Evolutionary conservation across 37 sponge, comb jelly and placozoan genomes (phyloP), one percentile per base, ranked within the genome.

Genomic region (Haliclona indistincta): DNA sequence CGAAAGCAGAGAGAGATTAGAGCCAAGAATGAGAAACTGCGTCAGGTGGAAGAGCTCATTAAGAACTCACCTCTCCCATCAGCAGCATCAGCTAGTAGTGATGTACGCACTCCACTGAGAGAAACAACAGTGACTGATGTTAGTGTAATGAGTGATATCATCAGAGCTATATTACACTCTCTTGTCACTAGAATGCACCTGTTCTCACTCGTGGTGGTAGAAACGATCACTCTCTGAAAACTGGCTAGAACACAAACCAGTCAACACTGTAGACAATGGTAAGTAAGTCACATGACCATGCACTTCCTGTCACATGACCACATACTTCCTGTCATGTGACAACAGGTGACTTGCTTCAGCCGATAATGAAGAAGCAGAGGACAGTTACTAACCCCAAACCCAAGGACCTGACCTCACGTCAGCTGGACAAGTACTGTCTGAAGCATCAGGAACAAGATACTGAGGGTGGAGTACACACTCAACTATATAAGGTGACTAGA

Each of bases 191-290:
- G 39, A 56, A 30, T 10, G 33, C 25, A 15, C 40, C 78, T 51
- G 37, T 54, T 25, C 63, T 32, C 6, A 47, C 38, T n/a, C 65
- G 41, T 22, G 40, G 43, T 32, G 76, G 76, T 73, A 78, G 95
- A 10, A 95, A 66, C 81, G 95, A 13, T 87, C 91, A 20, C 26
- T 82, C 39, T 88, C 93, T 11, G 95, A 94, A 64, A 94, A 90
- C 70, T 95, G 90, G 90, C 44, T 95, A 65, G 93, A 92, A 30
- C 96, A 95, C 82, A 85, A 85, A 30, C 96, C 96, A 19, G 11
- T 72, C 1, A 64, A 42, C 44, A 82, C 71, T 33, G 68, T 95
- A 28, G 70, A 82, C 6, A 83, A 70, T 60, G 90, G n/a, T n/a
- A n/a, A n/a, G n/a, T n/a, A n/a, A n/a, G n/a, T n/a, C n/a, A n/a